These are phyloP conservation scores for Rhamnusium bicolor DNA, from an alignment of 2,888 invertebrate genomes.

Conservation along the genomic window DNA sequence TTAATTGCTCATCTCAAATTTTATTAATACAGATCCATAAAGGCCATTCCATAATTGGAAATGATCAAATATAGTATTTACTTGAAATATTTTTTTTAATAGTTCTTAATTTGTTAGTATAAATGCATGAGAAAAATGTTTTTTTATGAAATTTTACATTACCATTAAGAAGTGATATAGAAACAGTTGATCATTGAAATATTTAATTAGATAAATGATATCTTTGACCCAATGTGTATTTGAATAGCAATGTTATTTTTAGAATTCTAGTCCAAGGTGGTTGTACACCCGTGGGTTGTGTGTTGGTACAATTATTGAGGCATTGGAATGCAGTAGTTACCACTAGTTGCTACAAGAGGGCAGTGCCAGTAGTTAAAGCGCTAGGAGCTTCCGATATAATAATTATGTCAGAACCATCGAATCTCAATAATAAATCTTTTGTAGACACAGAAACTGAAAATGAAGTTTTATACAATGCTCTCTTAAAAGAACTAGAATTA, in stretches of 20 bases:
- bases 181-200: too few relatives aligned
- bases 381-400: conserved; percentile 74
- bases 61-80: too few relatives aligned
- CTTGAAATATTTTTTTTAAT: too few relatives aligned
- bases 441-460: conserved; percentile 38
- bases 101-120: too few relatives aligned
- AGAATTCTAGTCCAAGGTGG: conserved; percentile 75
- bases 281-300: conserved; percentile 75
- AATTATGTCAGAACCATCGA: conserved; percentile 61
- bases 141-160: too few relatives aligned
- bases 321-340: conserved; percentile 75
- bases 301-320: conserved; percentile 75
- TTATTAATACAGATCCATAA: too few relatives aligned
- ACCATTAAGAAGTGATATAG: too few relatives aligned
- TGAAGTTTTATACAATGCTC: conserved; percentile 38
- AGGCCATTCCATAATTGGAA: too few relatives aligned
- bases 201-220: too few relatives aligned
- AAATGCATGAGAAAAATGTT: too few relatives aligned
- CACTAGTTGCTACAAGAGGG: conserved; percentile 72
- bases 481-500: conserved; percentile 63
- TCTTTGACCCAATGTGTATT: background rate
- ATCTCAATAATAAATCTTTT: conserved; percentile 44
- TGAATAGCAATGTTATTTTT: conserved; percentile 34
- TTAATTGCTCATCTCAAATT: too few relatives aligned
- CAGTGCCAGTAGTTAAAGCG: conserved; percentile 74